Base-by-base conservation (phyloP, 2,888 invertebrate genomes). In the Opisthograptis luteolata region DNA sequence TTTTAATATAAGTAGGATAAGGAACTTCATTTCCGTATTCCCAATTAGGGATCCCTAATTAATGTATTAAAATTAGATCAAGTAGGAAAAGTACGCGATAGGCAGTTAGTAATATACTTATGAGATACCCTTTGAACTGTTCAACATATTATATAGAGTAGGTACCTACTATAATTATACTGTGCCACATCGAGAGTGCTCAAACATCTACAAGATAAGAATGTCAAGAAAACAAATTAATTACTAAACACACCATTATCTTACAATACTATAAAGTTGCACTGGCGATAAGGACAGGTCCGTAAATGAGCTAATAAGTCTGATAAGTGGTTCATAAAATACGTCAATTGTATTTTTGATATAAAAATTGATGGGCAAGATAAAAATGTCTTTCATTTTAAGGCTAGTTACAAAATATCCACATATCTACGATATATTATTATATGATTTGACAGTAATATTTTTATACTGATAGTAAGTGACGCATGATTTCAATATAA, bases 81-180 rank as follows among this genome's bases (percentile, higher is more conserved):
- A 79, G 74, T 74, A 79, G 86, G 86, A 87, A 87, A 87, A 84
- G 74, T 84, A 86, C 84, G 61, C 64, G 65, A 62, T 62, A 64
- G 51, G 55, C 64, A 63, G 68, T 67, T 63, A 63, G 70, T 65
- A 66, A 64, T 58, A 31, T 20, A 19, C 46, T n/a, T n/a, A n/a
- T n/a, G n/a, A n/a, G 86, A 85, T 87, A 85, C 80, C 75, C 86
- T 80, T 52, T 71, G 79, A 82, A 76, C 84, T 61, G 41, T 25
- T 40, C 32, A 36, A 17, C 12, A 24, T 34, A n/a, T n/a, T n/a
- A n/a, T n/a, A 37, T 27, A 15, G 5, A 36, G 14, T 37, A n/a
- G n/a, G n/a, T n/a, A n/a, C n/a, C n/a, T n/a, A 31, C 22, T 40
- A 6, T 37, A 52, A n/a, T n/a, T 56, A 60, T 57, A 54, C 59